Base-by-base conservation (phyloP, 2,113 vertebrate species). In the Butorides virescens region DNA sequence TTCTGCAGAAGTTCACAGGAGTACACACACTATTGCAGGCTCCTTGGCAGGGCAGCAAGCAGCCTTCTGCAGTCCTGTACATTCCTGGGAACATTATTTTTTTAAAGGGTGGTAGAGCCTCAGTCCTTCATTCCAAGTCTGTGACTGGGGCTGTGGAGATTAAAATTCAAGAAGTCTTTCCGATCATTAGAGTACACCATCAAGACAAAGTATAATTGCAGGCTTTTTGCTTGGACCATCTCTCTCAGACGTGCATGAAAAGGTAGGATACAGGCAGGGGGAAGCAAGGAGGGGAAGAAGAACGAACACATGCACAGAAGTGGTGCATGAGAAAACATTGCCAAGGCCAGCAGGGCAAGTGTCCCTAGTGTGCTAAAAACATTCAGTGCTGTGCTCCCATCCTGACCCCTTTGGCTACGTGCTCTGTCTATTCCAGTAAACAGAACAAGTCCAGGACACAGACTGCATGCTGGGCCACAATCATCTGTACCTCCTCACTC, bases 351-450 rank as follows among this genome's bases (percentile, higher is more conserved):
- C 71, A 87, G 92, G 90, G 58, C 74, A 94, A 70, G 66, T n/a
- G 46, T 91, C 90, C 82, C 71, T 36, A 49, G 90, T 15, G 86
- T 78, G 86, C 84, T 92, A 55, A 70, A 95, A 94, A 58, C 83
- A 83, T 68, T 62, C 79, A 77, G 72, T 12, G 44, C 90, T 82
- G 27, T 55, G 81, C 90, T 95, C 88, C 62, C 75, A 80, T 94
- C 74, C 78, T 88, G 88, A 93, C 78, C 85, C 66, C 70, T 37
- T 70, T 93, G 91, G 91, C 92, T 70, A 50, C 1, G 3, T 53
- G 79, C 59, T 95, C 89, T 74, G 75, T 39, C 82, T 95, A 23
- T 92, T 93, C 89, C 89, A 81, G 93, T 84, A 92, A 91, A 67
- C 68, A 84, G 25, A 77, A 20, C 12, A 20, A 73, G 72, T 76